Evolutionary conservation across 2,888 invertebrate genomes (phyloP).

Genomic region (Parnassius mnemosyne): DNA sequence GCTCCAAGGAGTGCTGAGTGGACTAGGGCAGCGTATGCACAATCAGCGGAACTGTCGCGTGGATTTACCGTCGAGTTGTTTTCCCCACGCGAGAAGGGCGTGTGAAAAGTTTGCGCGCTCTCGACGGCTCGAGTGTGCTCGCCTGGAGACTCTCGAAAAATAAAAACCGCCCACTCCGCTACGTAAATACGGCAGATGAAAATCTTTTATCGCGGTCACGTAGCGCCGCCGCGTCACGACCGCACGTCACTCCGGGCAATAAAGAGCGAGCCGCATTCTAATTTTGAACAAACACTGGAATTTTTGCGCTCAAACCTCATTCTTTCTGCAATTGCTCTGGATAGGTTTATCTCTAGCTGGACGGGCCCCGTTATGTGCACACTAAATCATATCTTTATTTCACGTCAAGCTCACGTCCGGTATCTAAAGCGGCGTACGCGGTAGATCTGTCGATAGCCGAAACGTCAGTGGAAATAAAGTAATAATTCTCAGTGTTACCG

Average conservation of each 20-base stretch:
- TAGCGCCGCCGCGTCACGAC: conserved; percentile 76
- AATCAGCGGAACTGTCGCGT: conserved; percentile 41
- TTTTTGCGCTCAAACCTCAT: conserved; percentile 60
- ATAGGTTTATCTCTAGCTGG: conserved; percentile 52
- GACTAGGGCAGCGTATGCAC: conserved; percentile 47
- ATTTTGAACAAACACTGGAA: conserved; percentile 72
- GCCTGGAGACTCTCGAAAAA: conserved; percentile 70
- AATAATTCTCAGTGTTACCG: conserved; percentile 63
- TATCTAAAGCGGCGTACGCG: conserved; percentile 30
- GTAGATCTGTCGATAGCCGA: conserved; percentile 51
- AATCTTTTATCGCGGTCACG: conserved; percentile 81
- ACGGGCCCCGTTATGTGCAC: conserved; percentile 52
- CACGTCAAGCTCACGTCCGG: conserved; percentile 61
- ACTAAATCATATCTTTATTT: conserved; percentile 65
- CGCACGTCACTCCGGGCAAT: conserved; percentile 75
- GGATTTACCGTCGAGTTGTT: conserved; percentile 37
- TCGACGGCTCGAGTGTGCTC: conserved; percentile 49
- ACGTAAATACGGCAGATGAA: conserved; percentile 80
- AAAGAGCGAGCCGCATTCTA: conserved; percentile 76
- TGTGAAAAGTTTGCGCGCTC: conserved; percentile 71
- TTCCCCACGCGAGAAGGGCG: conserved; percentile 62
- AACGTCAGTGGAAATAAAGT: conserved; percentile 56
- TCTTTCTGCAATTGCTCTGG: conserved; percentile 50
- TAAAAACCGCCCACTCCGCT: conserved; percentile 78
- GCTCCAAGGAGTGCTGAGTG: conserved; percentile 39